A percentile compares a stretch with the other conserved stretches of the same genome.
Conservation (phyloP, 2,888 invertebrate species). For the Troides oblongomaculatus region DNA sequence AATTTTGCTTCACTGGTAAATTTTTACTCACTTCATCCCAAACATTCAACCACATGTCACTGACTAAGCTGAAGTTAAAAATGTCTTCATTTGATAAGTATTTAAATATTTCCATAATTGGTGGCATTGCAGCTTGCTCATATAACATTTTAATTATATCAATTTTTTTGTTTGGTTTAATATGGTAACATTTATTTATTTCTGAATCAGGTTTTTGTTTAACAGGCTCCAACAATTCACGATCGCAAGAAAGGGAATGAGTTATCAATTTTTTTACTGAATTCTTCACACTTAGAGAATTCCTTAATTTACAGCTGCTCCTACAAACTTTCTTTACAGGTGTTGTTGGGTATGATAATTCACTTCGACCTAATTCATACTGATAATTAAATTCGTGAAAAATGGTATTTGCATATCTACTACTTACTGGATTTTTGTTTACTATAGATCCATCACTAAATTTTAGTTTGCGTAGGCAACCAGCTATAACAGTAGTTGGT, state of each 20-base stretch:
- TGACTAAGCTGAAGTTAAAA: constrained; percentile 63
- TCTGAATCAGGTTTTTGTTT: constrained; percentile 34
- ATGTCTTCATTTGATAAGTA: constrained; percentile 65
- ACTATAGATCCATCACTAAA: constrained; percentile 56
- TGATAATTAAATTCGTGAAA: constrained; percentile 36
- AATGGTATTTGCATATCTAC: constrained; percentile 31
- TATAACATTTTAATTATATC: constrained; percentile 66
- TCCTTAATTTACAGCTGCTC: constrained; percentile 54
- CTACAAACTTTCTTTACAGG: constrained; percentile 61
- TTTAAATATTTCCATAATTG: constrained; percentile 59
- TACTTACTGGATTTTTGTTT: constrained; percentile 35
- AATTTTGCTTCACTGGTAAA: constrained; percentile 51
- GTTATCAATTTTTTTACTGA: constrained; percentile 60
- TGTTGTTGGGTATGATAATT: constrained; percentile 62
- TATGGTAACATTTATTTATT: constrained; percentile 32
- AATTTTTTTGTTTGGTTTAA: constrained; percentile 63
- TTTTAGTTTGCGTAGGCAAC: constrained; percentile 61
- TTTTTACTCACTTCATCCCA: constrained; percentile 56
- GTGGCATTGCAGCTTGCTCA: constrained; percentile 49
- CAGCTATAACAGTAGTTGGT: constrained; percentile 67
- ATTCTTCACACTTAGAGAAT: constrained; percentile 50
- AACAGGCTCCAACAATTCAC: constrained; percentile 50
- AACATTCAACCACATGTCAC: constrained; percentile 58
- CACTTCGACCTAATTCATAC: constrained; percentile 40
- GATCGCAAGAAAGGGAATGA: constrained; percentile 64